Evolutionary conservation across 2,888 invertebrate species (phyloP), one percentile per base, ranked within the genome.

Genomic region (Hydroisotoma schaefferi): DNA sequence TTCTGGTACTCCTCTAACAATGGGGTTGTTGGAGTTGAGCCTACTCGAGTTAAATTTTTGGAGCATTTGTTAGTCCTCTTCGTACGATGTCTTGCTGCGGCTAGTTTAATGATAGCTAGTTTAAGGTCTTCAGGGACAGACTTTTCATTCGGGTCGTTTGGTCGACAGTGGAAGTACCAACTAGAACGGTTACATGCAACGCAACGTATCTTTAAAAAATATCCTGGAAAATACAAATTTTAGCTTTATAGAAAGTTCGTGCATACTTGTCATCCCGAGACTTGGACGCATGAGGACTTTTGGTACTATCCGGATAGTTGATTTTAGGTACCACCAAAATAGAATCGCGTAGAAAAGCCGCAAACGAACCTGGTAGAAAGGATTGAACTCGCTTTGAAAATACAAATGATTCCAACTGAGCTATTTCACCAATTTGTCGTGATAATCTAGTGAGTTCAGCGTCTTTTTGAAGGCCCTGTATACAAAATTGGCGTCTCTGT

Each of bases 321-420:
- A 28, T 8, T 15, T 59, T 51, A 6, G 57, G 54, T 0, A 71
- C 68, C 10, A 71, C 69, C 5, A 69, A 55, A 33, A 71, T 65
- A 27, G 69, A 67, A 40, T 71, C 63, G 5, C 71, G 44, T 1
- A 71, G 49, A 52, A 70, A 70, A 1, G 69, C 65, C 4, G 66
- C 71, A 38, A 69, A 56, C 0, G 62, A 57, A 5, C 62, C 63
- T 1, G 71, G 69, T 25, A 69, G 66, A 54, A 69, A 62, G 1
- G 69, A 68, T 25, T 71, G 71, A 29, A 71, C 62, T 48, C 69
- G 53, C 53, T 66, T 67, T 3, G 71, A 71, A 48, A 71, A 71
- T 4, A 70, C 64, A 23, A 70, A 70, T 1, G 65, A 65, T 43
- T 70, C 70, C 33, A 70, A 46, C 37, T 69, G 70, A 5, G 67